Base-by-base conservation (phyloP, 2,113 vertebrate species). In the Delphinapterus leucas region DNA sequence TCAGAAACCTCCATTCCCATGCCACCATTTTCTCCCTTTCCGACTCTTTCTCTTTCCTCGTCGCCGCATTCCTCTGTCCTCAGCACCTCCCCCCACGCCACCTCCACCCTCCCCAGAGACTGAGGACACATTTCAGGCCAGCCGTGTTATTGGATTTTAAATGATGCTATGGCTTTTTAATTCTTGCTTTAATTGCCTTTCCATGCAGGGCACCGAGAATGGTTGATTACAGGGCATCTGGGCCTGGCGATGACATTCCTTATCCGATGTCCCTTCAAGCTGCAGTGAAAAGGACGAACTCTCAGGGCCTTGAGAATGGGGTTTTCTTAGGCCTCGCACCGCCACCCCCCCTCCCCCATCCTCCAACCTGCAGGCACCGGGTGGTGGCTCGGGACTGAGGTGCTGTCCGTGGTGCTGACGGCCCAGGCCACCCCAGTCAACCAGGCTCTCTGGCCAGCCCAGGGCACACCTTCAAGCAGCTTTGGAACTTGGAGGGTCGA, bases 111-210 rank as follows among this genome's bases (percentile, higher is more conserved):
- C 97, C 77, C 80, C 36, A 61, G 96, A 92, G 97, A 89, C 97
- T 11, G 47, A 81, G 92, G 86, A 92, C 87, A 95, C 44, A 58
- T 93, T 93, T 97, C 93, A 85, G 96, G 87, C 93, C 91, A 92
- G 93, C 60, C 60, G 3, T 87, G 95, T 97, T 97, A 97, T 96
- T 95, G 93, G 96, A 97, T 96, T 97, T 97, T 98, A 97, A 97
- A 96, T 96, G 96, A 97, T 84, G 89, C 47, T 53, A 90, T 95
- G 93, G 92, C 92, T 96, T 97, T 98, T 97, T 92, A 97, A 98
- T 98, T 97, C 87, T 96, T 85, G 70, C 55, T 95, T 96, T 97
- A 98, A 97, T 98, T 97, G 96, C 96, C 96, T 97, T 97, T 95
- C 76, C 81, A 73, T 82, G 80, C 87, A 91, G 92, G 84, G 87